phyloP scores from a whole-genome alignment of 2,797 vertebrate species.

The Iguana delicatissima region DNA sequence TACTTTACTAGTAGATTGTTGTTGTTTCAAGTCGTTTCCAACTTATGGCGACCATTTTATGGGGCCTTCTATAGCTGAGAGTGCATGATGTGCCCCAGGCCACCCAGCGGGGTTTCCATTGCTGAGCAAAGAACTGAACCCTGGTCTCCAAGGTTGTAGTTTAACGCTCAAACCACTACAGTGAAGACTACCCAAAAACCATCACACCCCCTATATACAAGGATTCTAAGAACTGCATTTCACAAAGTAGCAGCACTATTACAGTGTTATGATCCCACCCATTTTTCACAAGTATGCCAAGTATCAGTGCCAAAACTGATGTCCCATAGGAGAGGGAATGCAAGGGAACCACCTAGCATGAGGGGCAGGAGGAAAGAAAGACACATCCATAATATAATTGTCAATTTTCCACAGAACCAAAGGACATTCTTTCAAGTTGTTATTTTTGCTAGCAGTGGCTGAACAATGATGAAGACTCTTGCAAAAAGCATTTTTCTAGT shows the following conservation, averaged over 20 bases:
- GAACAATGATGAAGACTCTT: slow-evolving; percentile 26
- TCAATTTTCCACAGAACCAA: background rate
- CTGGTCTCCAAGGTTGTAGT: too few relatives aligned
- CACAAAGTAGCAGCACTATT: background rate
- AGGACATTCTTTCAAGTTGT: slow-evolving; percentile 13
- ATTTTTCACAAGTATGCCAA: background rate
- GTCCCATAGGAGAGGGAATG: background rate
- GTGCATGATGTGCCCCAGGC: too few relatives aligned
- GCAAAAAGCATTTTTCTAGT: slow-evolving; percentile 12
- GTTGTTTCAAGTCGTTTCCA: too few relatives aligned
- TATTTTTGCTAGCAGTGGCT: slow-evolving; percentile 31
- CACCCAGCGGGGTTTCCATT: too few relatives aligned
- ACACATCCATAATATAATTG: slow-evolving; percentile 2
- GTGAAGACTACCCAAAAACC: background rate
- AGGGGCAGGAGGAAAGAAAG: slow-evolving; percentile 8
- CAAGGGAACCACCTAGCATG: slow-evolving; percentile 5
- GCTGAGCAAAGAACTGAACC: too few relatives aligned
- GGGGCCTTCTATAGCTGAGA: too few relatives aligned
- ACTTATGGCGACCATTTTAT: too few relatives aligned
- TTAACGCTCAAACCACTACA: too few relatives aligned
- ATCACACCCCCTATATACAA: background rate
- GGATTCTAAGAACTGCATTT: background rate
- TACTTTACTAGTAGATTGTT: background rate
- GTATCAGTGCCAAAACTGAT: background rate
- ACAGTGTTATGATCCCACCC: background rate